phyloP scores from a whole-genome alignment of 2,797 vertebrate species.

The Manis javanica region DNA sequence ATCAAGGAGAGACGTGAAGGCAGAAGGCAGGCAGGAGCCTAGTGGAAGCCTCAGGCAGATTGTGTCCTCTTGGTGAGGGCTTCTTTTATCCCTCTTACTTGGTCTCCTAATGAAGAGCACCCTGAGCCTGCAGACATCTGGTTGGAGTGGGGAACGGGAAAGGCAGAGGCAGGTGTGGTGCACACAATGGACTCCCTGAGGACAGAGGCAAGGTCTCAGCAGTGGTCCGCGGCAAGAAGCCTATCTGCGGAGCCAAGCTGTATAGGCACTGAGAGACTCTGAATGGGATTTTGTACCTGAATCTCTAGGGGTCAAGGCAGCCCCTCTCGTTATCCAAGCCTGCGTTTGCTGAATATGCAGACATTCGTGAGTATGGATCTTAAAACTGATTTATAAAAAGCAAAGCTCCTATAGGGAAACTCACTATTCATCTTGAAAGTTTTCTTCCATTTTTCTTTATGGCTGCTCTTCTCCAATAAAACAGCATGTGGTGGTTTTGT shows the following conservation, averaged over 20 bases:
- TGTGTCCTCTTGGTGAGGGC: neutral
- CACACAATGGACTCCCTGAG: neutral
- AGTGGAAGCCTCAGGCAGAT: neutral
- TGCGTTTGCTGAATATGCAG: conserved; percentile 56
- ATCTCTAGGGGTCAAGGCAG: neutral
- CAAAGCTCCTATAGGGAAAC: conserved; percentile 51
- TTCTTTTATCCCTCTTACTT: neutral
- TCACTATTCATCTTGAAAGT: conserved; percentile 55
- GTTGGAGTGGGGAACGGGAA: accelerated
- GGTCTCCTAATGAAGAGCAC: neutral
- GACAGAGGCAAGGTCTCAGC: neutral
- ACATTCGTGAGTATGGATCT: conserved; percentile 53
- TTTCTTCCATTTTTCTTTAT: conserved; percentile 54
- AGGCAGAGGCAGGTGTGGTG: neutral
- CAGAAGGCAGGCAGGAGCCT: neutral
- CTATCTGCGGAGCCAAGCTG: neutral
- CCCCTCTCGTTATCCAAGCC: neutral
- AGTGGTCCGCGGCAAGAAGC: neutral
- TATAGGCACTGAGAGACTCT: neutral
- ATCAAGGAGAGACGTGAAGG: accelerated
- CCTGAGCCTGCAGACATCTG: neutral
- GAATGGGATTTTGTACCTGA: neutral
- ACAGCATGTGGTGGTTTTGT: conserved; percentile 56
- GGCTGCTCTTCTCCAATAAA: conserved; percentile 60
- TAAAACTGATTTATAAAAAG: conserved; percentile 69